phyloP scores from a whole-genome alignment of 2,113 vertebrate genomes.

The Charina bottae region DNA sequence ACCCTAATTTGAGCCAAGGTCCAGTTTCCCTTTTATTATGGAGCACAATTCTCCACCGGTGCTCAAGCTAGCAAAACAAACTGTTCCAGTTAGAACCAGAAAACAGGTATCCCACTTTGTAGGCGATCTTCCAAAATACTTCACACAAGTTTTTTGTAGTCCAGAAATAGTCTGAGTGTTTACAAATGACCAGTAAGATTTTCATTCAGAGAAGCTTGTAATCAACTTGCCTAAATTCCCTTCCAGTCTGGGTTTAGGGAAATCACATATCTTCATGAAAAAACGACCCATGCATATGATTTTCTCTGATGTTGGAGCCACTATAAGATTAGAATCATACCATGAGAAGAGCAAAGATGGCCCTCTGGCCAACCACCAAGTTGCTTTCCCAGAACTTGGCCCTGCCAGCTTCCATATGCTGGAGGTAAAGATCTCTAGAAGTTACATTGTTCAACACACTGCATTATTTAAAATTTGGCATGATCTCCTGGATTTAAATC shows the following conservation, averaged over 20 bases:
- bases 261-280: background rate
- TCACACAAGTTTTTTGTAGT: background rate
- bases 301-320: background rate
- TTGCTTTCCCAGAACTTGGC: too few species aligned
- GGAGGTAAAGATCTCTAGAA: too few species aligned
- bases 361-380: too few species aligned
- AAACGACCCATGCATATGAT: background rate
- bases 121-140: background rate
- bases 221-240: background rate
- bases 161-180: background rate
- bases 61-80: background rate
- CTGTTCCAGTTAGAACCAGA: background rate
- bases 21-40: background rate
- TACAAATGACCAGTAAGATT: background rate
- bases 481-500: too few species aligned
- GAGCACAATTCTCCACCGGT: rapidly evolving
- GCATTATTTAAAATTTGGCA: too few species aligned
- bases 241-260: background rate
- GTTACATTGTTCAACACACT: too few species aligned
- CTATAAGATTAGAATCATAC: background rate
- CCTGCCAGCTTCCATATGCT: too few species aligned
- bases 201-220: conserved; percentile 9
- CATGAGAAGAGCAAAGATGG: background rate
- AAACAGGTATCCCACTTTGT: background rate
- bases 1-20: background rate